Evolutionary conservation across 2,113 vertebrate genomes (phyloP), one percentile per base, ranked within the genome.

Genomic region (Halichoerus grypus): DNA sequence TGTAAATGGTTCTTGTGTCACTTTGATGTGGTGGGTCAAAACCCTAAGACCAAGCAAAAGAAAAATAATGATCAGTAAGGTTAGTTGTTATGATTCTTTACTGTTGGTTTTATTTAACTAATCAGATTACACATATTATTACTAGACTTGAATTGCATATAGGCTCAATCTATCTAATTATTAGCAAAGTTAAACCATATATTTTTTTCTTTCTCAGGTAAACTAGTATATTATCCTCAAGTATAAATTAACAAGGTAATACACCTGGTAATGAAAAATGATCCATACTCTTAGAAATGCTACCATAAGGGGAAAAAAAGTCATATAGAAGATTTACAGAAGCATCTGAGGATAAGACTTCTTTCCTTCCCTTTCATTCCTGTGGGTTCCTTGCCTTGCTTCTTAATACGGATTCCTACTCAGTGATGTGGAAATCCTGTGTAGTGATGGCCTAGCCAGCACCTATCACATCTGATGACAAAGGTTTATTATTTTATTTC

Each of bases 21-120:
- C 99, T 99, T 98, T 99, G 99, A 99, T 99, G 99, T 0, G 99
- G 99, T 92, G 99, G 99, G 99, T 99, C 99, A 98, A 99, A 99
- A 98, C 99, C 99, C 99, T 99, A 97, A 82, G 97, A 98, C 4
- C 96, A 11, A 98, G 72, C 51, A 95, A n/a, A 36, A 96, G 63
- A 96, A 61, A 96, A 88, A 88, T 24, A 80, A 3, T 3, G 0
- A 91, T 86, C 18, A 95, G 65, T 46, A 98, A 81, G 8, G 3
- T 1, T 14, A 65, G 21, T 95, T 92, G 65, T 71, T 92, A 82
- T 86, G 49, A 91, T 63, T 92, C 39, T 81, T 97, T 63, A 96
- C 4, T 76, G 51, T 18, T 79, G 28, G 18, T 91, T 92, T 91
- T 92, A 96, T 18, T 95, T 95, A 97, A 91, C 1, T 74, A 18